These are phyloP conservation scores for Bombus consobrinus DNA, from an alignment of 1,140 invertebrate genomes.

Conservation along the genomic window DNA sequence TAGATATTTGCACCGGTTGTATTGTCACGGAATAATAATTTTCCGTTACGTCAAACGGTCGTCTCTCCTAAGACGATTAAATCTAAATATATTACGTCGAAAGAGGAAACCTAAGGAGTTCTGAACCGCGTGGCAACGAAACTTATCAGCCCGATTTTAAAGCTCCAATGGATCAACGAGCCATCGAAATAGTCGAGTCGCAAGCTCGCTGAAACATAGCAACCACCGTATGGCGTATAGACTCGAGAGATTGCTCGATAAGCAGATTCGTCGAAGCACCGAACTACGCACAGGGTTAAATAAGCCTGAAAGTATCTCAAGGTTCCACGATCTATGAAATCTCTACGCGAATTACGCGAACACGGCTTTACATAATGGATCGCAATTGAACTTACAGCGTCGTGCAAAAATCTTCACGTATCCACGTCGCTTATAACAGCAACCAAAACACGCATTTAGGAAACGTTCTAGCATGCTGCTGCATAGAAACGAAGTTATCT, in stretches of 20 bases:
- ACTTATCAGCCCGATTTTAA: not conserved
- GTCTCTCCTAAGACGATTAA: constrained; percentile 1
- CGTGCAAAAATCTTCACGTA: not conserved
- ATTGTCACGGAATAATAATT: not conserved
- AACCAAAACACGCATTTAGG: too few relatives aligned
- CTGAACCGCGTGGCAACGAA: not conserved
- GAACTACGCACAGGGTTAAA: not conserved
- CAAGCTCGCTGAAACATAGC: not conserved
- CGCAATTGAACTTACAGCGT: constrained; percentile 1
- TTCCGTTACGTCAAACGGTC: not conserved
- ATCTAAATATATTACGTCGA: constrained; percentile 6
- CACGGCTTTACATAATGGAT: constrained; percentile 14
- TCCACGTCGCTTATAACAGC: too few relatives aligned
- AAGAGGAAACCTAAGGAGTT: not conserved
- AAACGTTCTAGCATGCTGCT: too few relatives aligned
- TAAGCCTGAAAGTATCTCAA: not conserved
- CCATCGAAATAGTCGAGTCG: not conserved
- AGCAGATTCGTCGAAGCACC: not conserved
- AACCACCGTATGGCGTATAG: not conserved
- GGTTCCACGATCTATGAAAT: constrained; percentile 15
- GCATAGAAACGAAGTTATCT: too few relatives aligned
- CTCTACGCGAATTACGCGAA: not conserved
- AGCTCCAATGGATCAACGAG: not conserved
- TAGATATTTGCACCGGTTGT: not conserved
- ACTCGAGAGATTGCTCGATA: not conserved